Base-by-base conservation (phyloP, 2,888 invertebrate genomes). In the Dilophus febrilis region DNA sequence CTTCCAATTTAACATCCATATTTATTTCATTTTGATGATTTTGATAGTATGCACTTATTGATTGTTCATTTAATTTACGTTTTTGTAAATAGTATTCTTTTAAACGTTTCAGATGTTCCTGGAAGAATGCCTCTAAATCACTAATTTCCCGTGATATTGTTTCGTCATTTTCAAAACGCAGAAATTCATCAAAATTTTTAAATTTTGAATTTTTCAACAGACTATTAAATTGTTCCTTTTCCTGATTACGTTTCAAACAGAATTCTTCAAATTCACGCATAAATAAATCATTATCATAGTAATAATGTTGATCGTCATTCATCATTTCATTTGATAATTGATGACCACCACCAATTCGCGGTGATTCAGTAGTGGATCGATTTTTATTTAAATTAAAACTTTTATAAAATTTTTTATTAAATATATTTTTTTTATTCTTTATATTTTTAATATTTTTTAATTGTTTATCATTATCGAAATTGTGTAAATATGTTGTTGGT, bases 81-180 rank as follows among this genome's bases (percentile, higher is more conserved):
- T 49, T 46, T 41, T 52, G 47, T 7, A 51, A 42, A 37, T 51
- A 52, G 40, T 50, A 51, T 14, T 48, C 48, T 41, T 52, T 52
- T 5, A 52, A 43, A 10, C 47, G 45, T 40, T 48, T 47, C 13
- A 52, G 29, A 39, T 52, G 51, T 30, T 52, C 51, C 36, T 52
- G 50, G 31, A 51, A 51, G 28, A 51, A 51, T 4, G 48, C 48
- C 35, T 52, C 51, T n/a, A 52, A 41, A 42, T 51, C 49, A 38
- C 48, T 47, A 27, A 51, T 50, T 39, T 52, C 51, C 18, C 47
- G 46, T 30, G 44, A 47, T 30, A 51, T 48, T 8, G 45, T 46
- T 27, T 49, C 49, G 8, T 49, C 44, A n/a, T 37, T 30, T 12
- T 35, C 18, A 18, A 40, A 29, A 10, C 38, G 38, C 7, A 16